Evolutionary conservation across 2,797 vertebrate genomes (phyloP).

Genomic region (Phoeniculus purpureus): DNA sequence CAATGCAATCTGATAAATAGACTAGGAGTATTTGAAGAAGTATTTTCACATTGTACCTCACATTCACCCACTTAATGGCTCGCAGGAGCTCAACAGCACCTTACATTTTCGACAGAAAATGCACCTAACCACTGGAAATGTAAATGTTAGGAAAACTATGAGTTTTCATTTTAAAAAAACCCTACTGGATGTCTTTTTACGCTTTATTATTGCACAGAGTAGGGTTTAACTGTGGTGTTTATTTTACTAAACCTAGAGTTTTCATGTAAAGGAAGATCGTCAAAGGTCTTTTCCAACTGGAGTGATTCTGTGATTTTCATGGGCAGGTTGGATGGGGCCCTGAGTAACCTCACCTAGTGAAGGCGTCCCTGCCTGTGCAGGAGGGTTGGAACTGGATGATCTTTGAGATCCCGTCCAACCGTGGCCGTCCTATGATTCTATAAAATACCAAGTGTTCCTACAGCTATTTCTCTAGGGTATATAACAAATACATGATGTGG

Average conservation of each 20-base stretch:
- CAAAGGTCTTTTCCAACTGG: too few species aligned
- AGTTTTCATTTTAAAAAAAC: background rate
- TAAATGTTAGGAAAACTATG: background rate
- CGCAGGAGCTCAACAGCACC: background rate
- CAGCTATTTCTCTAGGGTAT: background rate
- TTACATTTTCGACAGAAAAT: background rate
- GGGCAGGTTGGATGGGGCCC: too few species aligned
- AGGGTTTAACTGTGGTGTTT: fast-evolving
- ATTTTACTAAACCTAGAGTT: background rate
- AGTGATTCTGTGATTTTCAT: too few species aligned
- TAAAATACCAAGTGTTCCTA: background rate
- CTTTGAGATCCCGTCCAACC: too few species aligned
- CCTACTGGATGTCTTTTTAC: background rate
- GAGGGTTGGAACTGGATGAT: too few species aligned
- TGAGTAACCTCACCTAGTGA: too few species aligned
- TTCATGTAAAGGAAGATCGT: background rate
- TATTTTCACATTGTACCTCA: background rate
- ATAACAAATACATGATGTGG: fast-evolving
- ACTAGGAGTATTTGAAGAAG: background rate
- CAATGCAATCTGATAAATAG: background rate
- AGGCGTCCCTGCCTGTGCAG: too few species aligned
- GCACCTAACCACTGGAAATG: background rate
- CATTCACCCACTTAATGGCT: background rate
- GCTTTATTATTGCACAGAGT: background rate
- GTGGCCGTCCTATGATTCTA: fast-evolving